phyloP scores from a whole-genome alignment of 2,888 invertebrate genomes.

The Chloroclystis v-ata region DNA sequence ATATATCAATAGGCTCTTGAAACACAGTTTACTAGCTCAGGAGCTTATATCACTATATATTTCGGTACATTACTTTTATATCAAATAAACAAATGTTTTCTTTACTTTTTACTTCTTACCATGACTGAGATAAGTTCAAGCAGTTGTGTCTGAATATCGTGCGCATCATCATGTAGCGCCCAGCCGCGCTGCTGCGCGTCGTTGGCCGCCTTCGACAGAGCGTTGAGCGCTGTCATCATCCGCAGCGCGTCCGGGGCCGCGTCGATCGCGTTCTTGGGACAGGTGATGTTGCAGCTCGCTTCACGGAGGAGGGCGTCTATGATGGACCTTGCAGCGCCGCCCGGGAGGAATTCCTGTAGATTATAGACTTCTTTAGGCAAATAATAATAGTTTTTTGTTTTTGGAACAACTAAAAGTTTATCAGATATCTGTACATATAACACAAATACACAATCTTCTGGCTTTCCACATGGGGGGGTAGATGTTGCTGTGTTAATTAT shows the following conservation, averaged over 20 bases:
- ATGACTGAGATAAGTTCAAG: conserved; percentile 89
- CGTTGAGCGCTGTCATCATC: conserved; percentile 88
- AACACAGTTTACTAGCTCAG: no score
- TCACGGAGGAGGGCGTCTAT: conserved; percentile 69
- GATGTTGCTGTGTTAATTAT: no score
- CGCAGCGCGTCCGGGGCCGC: conserved; percentile 91
- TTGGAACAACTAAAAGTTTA: neutral
- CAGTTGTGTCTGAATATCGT: conserved; percentile 90
- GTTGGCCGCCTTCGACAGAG: conserved; percentile 92
- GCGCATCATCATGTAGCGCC: conserved; percentile 96
- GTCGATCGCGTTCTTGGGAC: conserved; percentile 82
- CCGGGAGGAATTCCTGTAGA: conserved; percentile 65
- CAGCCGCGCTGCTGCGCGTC: conserved; percentile 97
- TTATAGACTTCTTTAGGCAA: neutral
- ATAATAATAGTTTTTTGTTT: neutral
- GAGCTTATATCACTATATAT: no score
- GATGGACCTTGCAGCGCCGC: conserved; percentile 68
- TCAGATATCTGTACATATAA: no score
- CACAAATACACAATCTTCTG: no score
- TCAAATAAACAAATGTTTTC: no score
- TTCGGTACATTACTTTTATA: no score
- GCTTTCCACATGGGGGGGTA: no score
- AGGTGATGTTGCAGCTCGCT: conserved; percentile 68
- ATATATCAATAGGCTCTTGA: no score
- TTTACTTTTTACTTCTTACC: no score